Base-by-base conservation (phyloP, 2,797 vertebrate genomes). In the Anguilla megastoma region DNA sequence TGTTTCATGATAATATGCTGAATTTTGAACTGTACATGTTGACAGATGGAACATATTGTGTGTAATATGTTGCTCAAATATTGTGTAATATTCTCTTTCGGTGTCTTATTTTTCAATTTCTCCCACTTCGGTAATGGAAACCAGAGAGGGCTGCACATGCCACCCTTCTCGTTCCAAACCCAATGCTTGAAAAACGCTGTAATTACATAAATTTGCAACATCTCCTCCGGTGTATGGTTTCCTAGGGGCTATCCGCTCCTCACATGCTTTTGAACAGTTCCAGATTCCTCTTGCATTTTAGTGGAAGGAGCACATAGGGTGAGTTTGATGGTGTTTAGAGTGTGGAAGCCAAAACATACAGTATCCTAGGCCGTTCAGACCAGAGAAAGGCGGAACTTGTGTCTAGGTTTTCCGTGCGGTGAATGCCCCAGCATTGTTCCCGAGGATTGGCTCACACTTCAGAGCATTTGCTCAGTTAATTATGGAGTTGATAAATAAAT, bases 341-440 rank as follows among this genome's bases (percentile, higher is more conserved):
- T 54, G 24, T 56, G 60, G 48, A 48, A 30, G 36, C 82, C 48
- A 66, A 16, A 45, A 45, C 71, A 56, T 27, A 60, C 66, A 54
- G 82, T 33, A 10, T 85, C 56, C 60, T 63, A 56, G 27, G 6
- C 18, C 45, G 6, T 80, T 45, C 33, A 7, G 14, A 36, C 41
- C 58, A 74, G 83, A 33, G 87, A 82, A 30, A 82, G 58, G 41
- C 30, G 33, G 1, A 0, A 85, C 69, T 56, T 14, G 52, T 60
- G 84, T 58, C 87, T 30, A 56, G 69, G 58, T 88, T 48, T 83
- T 71, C 30, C 50, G 16, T 85, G 63, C 52, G 45, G 4, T 33
- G 5, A 86, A 45, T 18, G 41, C 24, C 58, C 18, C 63, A 52
- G 63, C 50, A 48, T 85, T 85, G 21, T 74, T 24, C 63, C 27